Conservation (phyloP, 1,140 invertebrate species). For the Myzus persicae region DNA sequence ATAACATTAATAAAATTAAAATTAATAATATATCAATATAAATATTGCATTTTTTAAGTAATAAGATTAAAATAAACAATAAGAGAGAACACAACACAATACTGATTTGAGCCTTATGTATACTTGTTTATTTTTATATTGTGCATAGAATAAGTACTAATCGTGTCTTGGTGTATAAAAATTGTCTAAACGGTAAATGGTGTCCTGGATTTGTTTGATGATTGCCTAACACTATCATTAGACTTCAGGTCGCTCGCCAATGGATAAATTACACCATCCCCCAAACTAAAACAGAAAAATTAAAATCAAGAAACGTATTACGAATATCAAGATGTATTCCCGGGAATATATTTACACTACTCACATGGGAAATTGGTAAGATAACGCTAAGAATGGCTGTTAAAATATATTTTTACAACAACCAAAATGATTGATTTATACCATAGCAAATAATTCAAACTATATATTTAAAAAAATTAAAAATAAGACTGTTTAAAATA, state of each 20-base stretch:
- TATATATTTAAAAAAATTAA: neutral
- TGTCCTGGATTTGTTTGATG: conserved; percentile 81
- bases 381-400: conserved; percentile 12
- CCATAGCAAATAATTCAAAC: neutral
- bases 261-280: conserved; percentile 86
- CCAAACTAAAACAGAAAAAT: conserved; percentile 75
- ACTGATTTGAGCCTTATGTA: conserved; percentile 43
- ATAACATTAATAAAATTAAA: conserved; percentile 51
- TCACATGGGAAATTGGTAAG: neutral
- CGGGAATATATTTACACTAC: conserved; percentile 7
- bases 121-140: conserved; percentile 36
- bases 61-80: neutral
- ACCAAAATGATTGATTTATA: neutral
- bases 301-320: conserved; percentile 53
- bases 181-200: conserved; percentile 38
- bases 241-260: conserved; percentile 76
- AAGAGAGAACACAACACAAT: conserved; percentile 53
- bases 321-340: conserved; percentile 28
- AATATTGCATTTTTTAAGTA: conserved; percentile 28
- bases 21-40: neutral
- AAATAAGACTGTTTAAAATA: neutral
- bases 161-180: conserved; percentile 10
- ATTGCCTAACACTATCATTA: conserved; percentile 86
- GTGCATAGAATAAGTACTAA: conserved; percentile 38
- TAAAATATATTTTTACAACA: neutral